Base-by-base conservation (phyloP, 2,797 vertebrate genomes). In the Gymnopithys bicolor region DNA sequence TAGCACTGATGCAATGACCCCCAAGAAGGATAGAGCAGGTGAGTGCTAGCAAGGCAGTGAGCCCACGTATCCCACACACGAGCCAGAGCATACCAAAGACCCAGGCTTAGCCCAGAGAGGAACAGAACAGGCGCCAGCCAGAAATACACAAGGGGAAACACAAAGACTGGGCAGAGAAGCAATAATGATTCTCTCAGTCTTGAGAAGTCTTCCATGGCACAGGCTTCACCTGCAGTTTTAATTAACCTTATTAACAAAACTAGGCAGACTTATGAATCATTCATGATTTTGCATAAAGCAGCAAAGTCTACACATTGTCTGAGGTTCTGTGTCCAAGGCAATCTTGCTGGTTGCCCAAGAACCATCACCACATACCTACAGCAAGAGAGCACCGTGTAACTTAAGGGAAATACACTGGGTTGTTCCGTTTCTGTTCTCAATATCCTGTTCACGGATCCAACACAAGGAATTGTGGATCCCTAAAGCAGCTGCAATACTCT, bases 181-280 rank as follows among this genome's bases (percentile, higher is more conserved):
- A 63, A 19, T 52, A 84, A 69, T 1, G 1, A 39, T 7, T 30
- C 25, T 67, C 56, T 75, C 2, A 0, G 39, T 60, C 69, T 73
- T 63, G 35, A 83, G 64, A 88, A 69, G 30, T 28, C 62, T 86
- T 69, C 51, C 87, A 67, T 53, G n/a, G 53, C 43, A 83, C 7
- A 4, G 76, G 28, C 33, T 4, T 88, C 51, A 73, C 55, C 70
- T 77, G 49, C 59, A 81, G 59, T 51, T 92, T 93, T 86, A 91
- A 90, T 91, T 90, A 78, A 92, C 28, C 35, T 92, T 60, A 70
- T 70, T 76, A 88, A 88, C 24, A 76, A 78, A 79, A 41, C 37
- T 4, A 80, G 69, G 56, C 84, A 77, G 89, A 51, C 24, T 82
- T 30, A 80, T 75, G 69, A 94, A 75, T 93, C 58, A 92, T 93